phyloP scores from a whole-genome alignment of 2,113 vertebrate genomes.

The Cyanistes caeruleus region DNA sequence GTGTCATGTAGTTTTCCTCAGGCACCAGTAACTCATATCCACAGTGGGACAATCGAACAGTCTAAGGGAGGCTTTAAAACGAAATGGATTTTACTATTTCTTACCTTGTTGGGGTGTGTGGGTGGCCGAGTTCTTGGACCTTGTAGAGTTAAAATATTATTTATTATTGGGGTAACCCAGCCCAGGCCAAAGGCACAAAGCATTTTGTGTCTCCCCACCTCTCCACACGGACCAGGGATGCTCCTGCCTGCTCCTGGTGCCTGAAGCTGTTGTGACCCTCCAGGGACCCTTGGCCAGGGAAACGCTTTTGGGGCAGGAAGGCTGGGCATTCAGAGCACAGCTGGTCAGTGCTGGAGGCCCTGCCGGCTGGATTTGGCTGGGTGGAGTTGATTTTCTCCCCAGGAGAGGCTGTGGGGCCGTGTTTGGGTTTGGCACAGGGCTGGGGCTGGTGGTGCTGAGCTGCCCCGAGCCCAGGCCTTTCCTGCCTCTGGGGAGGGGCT shows the following conservation, averaged over 20 bases:
- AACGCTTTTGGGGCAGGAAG: background rate
- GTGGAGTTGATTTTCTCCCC: accelerated
- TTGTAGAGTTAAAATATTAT: background rate
- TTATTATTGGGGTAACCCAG: background rate
- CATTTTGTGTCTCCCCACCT: background rate
- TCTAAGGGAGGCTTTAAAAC: conserved; percentile 34
- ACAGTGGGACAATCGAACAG: conserved; percentile 61
- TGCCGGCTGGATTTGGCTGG: background rate
- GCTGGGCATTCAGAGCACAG: background rate
- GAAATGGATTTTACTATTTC: conserved; percentile 20
- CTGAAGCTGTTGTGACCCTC: accelerated
- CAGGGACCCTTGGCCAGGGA: background rate
- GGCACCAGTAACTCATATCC: conserved; percentile 73
- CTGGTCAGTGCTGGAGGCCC: background rate
- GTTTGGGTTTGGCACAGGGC: accelerated
- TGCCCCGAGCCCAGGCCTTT: background rate
- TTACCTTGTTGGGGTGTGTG: background rate
- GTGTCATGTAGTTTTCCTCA: conserved; percentile 74
- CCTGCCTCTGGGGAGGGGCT: background rate
- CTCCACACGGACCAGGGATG: accelerated
- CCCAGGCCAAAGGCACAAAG: background rate
- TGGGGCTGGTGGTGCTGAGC: accelerated
- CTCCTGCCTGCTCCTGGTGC: background rate
- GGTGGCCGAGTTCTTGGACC: background rate
- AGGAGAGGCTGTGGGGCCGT: background rate